These are phyloP conservation scores for Drosophila kohkoa DNA, from an alignment of 1,140 invertebrate genomes.

Conservation along the genomic window DNA sequence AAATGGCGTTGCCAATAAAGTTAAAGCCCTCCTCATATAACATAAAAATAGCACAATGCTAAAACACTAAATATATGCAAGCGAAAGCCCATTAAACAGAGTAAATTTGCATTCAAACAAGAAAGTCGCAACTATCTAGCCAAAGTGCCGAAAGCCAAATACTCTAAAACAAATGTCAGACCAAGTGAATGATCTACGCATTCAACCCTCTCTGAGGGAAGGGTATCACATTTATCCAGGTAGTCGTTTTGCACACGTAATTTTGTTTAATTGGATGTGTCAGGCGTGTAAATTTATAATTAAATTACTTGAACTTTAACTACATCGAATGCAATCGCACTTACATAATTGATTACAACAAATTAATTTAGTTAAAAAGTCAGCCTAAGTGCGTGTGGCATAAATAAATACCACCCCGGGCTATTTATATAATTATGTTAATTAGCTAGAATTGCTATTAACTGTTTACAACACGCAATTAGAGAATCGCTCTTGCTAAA, in stretches of 20 bases:
- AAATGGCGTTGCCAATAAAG: conserved; percentile 66
- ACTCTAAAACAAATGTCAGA: background rate
- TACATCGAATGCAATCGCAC: conserved; percentile 40
- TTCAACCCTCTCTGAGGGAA: too few species aligned
- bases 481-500: conserved; percentile 33
- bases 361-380: conserved; percentile 64
- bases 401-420: conserved; percentile 59
- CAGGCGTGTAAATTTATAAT: conserved; percentile 71
- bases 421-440: conserved; percentile 56
- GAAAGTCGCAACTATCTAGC: conserved; percentile 12
- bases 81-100: conserved; percentile 62
- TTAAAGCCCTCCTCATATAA: conserved; percentile 35
- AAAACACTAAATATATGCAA: conserved; percentile 55
- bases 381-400: conserved; percentile 46
- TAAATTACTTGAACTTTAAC: conserved; percentile 74
- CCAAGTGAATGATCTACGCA: background rate
- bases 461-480: conserved; percentile 53
- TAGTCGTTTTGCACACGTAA: conserved; percentile 15
- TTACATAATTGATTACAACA: conserved; percentile 59
- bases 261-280: conserved; percentile 69
- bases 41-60: conserved; percentile 26
- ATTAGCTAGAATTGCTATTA: conserved; percentile 62
- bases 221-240: background rate
- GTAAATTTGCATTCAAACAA: conserved; percentile 64
- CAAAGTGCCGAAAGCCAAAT: background rate